Evolutionary conservation across 1,140 invertebrate species (phyloP), one percentile per base, ranked within the genome.

Genomic region (Euschistus heros): DNA sequence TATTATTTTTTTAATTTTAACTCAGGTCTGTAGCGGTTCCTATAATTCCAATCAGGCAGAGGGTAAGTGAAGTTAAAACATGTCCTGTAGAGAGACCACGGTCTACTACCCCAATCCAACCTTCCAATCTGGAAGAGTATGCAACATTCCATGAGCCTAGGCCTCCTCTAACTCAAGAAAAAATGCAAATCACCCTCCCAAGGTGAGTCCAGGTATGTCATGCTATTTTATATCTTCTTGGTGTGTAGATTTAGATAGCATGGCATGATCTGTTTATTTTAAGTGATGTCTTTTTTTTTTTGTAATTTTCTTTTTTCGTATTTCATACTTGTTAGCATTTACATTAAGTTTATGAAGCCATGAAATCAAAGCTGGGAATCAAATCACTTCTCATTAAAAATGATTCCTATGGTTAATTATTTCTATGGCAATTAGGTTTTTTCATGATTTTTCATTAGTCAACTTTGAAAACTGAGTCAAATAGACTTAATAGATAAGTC

Each of bases 41-140:
- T 1, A 87, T 92, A 64, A 80, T 91, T 54, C 89, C 91, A 22
- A 82, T 91, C 54, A 86, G 86, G 71, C 84, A 90, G 73, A 79
- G 91, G 62, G 80, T 86, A 33, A 73, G 77, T 24, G 80, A 85
- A 72, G 77, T 85, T 0, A 88, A 82, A 68, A 92, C 86, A n/a
- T 90, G 83, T 70, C 88, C 90, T 0, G 86, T 92, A 63, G 89
- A 92, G 69, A 79, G 92, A 68, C 92, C 92, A 18, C 80, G 91
- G 8, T 90, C 89, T n/a, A 88, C 86, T 22, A 89, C 89, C 47
- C 88, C 88, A 2, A 83, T 90, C 46, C 88, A 86, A 75, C 84
- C 88, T 20, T 84, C 84, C 5, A 80, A 85, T 22, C 75, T 93
- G 52, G 89, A 92, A 71, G 89, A 91, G 77, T 74, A 79, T 77